Conservation (phyloP, 2,113 vertebrate species). For the Catharus bicknelli region DNA sequence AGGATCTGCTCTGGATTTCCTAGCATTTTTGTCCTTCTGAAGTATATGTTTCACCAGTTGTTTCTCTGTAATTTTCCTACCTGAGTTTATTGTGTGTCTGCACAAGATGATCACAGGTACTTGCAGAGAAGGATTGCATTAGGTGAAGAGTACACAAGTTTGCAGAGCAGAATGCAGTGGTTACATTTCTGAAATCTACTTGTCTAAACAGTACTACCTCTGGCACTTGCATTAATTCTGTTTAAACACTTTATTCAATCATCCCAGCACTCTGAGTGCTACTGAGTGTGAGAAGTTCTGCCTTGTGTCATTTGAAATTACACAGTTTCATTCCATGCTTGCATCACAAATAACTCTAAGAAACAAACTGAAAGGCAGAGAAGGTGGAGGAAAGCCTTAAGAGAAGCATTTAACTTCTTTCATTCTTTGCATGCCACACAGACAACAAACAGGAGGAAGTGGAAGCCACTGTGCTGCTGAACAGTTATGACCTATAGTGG, state of each 20-base stretch:
- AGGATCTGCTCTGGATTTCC: background rate
- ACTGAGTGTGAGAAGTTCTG: background rate
- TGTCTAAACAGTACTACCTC: background rate
- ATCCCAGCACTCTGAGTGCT: background rate
- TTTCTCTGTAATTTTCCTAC: background rate
- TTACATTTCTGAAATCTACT: background rate
- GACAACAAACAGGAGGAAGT: background rate
- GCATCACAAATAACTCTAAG: background rate
- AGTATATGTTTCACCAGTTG: background rate
- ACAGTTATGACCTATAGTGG: background rate
- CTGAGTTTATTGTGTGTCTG: background rate
- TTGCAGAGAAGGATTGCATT: background rate
- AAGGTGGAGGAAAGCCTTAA: background rate
- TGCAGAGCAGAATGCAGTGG: background rate
- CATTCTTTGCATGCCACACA: fast-evolving
- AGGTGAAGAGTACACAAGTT: fast-evolving
- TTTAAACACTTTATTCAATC: background rate
- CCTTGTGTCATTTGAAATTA: background rate
- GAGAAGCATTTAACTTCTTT: background rate
- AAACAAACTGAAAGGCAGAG: background rate
- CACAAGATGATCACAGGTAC: background rate
- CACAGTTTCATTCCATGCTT: background rate
- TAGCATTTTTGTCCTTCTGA: background rate
- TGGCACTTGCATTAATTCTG: background rate
- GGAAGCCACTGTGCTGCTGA: background rate